Evolutionary conservation across 2,888 invertebrate species (phyloP), one percentile per base, ranked within the genome.

Genomic region (Eledone cirrhosa): DNA sequence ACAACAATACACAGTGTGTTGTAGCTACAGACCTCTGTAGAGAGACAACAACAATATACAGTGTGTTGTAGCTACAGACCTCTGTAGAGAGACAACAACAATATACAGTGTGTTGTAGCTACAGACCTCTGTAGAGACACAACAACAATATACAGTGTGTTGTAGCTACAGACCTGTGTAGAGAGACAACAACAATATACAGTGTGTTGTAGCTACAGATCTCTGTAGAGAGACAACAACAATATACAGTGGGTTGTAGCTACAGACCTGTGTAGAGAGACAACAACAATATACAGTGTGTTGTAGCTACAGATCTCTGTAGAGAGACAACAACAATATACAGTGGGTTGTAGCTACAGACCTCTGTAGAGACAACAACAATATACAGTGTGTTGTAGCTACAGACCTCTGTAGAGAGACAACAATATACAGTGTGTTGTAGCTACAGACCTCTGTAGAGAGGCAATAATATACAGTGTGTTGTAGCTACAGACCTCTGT

Each of bases 401-500:
- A 86, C 41, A 87, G 81, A 19, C 86, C 86, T 78, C 87, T 87
- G 83, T 16, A 82, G 83, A n/a, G 48, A 31, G 41, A 41, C 41
- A 41, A 3, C 41, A 41, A n/a, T n/a, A n/a, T n/a, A n/a, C n/a
- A n/a, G n/a, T n/a, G n/a, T n/a, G n/a, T n/a, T n/a, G n/a, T n/a
- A n/a, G n/a, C n/a, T 86, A 86, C 41, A 87, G 81, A 19, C 86
- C 86, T 78, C 87, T 87, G 83, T 16, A 82, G 83, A n/a, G 48
- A 31, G 41, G 11, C 41, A 41, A 3, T 11, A 41, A n/a, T n/a
- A n/a, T n/a, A n/a, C n/a, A n/a, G n/a, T n/a, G n/a, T n/a, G n/a
- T n/a, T n/a, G n/a, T n/a, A n/a, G n/a, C n/a, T 86, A 86, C 41
- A 87, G 81, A 19, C 86, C 86, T 78, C 87, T 87, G 83, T 16